These are phyloP conservation scores for Hyperoplus immaculatus DNA, from an alignment of 2,797 vertebrate genomes.

Conservation along the genomic window DNA sequence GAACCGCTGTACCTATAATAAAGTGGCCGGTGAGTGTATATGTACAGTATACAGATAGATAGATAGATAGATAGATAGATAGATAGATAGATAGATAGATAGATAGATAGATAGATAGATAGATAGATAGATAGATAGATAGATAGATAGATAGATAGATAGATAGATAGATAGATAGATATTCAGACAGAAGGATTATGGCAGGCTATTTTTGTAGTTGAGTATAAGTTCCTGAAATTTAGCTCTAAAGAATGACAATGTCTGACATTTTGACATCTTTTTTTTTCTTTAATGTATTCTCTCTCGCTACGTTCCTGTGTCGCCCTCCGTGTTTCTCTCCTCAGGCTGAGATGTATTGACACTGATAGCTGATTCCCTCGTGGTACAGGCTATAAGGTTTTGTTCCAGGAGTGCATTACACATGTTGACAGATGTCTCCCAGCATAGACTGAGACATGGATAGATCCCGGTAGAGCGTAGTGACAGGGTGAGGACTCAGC, in stretches of 20 bases:
- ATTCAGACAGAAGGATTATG: too few relatives aligned
- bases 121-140: too few relatives aligned
- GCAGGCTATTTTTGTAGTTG: too few relatives aligned
- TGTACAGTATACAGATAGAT: too few relatives aligned
- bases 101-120: too few relatives aligned
- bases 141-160: too few relatives aligned
- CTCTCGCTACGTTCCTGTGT: constrained; percentile 1
- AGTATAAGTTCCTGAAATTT: background rate
- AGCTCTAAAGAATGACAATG: constrained; percentile 9
- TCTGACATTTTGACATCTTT: background rate
- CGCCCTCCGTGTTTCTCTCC: constrained; percentile 22
- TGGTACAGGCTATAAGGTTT: constrained; percentile 62
- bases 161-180: too few relatives aligned
- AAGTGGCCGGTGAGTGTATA: too few relatives aligned
- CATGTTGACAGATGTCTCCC: constrained; percentile 83
- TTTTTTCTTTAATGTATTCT: background rate
- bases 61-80: too few relatives aligned
- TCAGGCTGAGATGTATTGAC: constrained; percentile 69
- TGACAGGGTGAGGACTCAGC: constrained; percentile 70
- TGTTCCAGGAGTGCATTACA: constrained; percentile 74
- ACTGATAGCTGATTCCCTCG: constrained; percentile 71
- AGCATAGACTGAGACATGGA: constrained; percentile 71
- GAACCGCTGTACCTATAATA: too few relatives aligned
- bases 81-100: too few relatives aligned
- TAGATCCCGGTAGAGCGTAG: constrained; percentile 69